Percentiles rank a stretch among this genome's conserved stretches.
These are phyloP conservation scores for Dipodomys ordii DNA, from an alignment of 2,113 vertebrate species.

Conservation along the genomic window DNA sequence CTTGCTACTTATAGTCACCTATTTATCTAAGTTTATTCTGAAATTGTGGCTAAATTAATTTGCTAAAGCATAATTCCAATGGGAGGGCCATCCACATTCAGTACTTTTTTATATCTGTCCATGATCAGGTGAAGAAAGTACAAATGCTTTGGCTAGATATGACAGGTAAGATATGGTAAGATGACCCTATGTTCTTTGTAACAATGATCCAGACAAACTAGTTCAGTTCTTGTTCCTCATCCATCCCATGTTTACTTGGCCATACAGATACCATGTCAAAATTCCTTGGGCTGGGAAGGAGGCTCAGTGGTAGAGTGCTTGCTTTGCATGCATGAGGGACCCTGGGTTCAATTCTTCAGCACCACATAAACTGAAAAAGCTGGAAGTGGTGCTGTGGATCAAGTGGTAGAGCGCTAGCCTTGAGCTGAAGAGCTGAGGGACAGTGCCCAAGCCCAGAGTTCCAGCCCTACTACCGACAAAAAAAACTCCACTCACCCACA, in stretches of 20 bases:
- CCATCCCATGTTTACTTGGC: neutral
- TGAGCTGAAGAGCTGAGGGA: no score
- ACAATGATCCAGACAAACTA: neutral
- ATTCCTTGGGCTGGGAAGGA: neutral
- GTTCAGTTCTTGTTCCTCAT: neutral
- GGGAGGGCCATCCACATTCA: neutral
- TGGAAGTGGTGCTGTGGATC: no score
- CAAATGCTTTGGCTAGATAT: neutral
- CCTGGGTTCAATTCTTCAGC: no score
- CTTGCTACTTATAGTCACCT: neutral
- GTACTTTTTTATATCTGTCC: neutral
- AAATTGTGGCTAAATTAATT: neutral
- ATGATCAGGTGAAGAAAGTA: neutral
- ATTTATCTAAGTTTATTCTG: neutral
- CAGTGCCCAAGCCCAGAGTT: no score
- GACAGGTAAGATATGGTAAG: neutral
- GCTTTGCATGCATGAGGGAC: no score
- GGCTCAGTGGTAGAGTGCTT: no score
- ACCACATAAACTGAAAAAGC: no score
- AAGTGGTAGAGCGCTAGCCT: no score
- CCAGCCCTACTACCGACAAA: no score
- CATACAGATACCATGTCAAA: neutral
- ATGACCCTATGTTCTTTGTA: no score
- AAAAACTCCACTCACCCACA: neutral
- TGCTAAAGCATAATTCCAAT: neutral